Base-by-base conservation (phyloP, 2,888 invertebrate species). In the Dione juno region DNA sequence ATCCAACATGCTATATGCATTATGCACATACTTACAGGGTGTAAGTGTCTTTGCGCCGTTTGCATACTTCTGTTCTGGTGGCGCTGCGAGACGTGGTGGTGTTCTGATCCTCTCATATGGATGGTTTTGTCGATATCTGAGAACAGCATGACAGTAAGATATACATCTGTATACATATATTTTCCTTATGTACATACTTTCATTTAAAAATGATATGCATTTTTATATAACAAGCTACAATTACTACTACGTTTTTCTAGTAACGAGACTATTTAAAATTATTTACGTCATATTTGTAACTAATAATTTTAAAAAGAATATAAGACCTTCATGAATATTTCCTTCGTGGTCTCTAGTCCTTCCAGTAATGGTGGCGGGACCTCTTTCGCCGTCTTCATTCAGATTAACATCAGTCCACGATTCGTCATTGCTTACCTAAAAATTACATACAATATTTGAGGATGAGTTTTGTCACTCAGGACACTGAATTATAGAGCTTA, bases 321-420 rank as follows among this genome's bases (percentile, higher is more conserved):
- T 28, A 28, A 5, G 77, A 91, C 92, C 92, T 84, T 92, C 92
- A 69, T 90, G 90, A 69, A 91, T 82, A 68, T 96, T 96, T 19
- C 96, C 96, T 77, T 96, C 96, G 78, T 94, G 95, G 80, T 96
- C 96, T 57, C 95, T 88, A 9, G 94, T 89, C 69, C 94, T 87
- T 61, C 94, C 95, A 0, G 92, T 89, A 75, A 92, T 92, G 21
- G 92, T 92, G 63, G 92, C 90, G 0, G 92, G 92, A 0, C 92
- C 92, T 90, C 96, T 81, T 92, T 96, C 82, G 82, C 94, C 92
- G 72, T 97, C 98, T 84, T 98, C 98, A 82, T 98, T 98, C 64
- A 98, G 92, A 86, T 98, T 98, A 52, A 98, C 98, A 82, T 98
- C 98, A 1, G 98, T 98, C 98, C 98, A 98, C 63, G 97, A 97